Conservation (phyloP, 1,140 invertebrate species). For the Octopus bimaculoides region DNA sequence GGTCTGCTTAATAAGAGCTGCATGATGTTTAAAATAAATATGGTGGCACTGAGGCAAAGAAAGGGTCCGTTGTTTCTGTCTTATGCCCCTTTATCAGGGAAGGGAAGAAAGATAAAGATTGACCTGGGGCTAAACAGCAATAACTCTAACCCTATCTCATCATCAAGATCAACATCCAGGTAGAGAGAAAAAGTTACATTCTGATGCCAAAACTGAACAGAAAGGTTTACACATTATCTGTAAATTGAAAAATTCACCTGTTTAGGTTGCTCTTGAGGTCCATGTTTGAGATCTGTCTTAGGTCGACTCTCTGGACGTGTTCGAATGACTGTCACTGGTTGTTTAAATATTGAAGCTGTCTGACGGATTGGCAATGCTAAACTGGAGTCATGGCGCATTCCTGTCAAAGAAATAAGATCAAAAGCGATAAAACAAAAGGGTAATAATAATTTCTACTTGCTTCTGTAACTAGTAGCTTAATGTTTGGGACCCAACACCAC, state of each 20-base stretch:
- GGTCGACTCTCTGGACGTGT: slow-evolving; percentile 67
- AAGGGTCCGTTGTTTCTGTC: too few relatives aligned
- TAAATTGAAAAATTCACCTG: slow-evolving; percentile 63
- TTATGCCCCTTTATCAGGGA: too few relatives aligned
- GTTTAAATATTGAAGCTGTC: slow-evolving; percentile 98
- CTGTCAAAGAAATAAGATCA: slow-evolving; percentile 23
- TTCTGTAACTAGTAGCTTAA: too few relatives aligned
- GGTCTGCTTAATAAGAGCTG: too few relatives aligned
- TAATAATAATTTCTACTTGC: too few relatives aligned
- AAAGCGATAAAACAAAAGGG: background rate
- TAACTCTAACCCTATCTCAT: background rate
- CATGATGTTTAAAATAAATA: too few relatives aligned
- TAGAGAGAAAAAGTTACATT: background rate
- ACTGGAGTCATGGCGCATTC: slow-evolving; percentile 76
- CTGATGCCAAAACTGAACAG: background rate
- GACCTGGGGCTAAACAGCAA: background rate
- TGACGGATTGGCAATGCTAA: slow-evolving; percentile 93
- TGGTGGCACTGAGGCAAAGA: too few relatives aligned
- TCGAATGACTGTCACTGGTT: slow-evolving; percentile 92
- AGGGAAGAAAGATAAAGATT: background rate
- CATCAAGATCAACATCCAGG: background rate
- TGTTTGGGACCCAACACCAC: too few relatives aligned
- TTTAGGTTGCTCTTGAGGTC: slow-evolving; percentile 87
- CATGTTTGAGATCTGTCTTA: slow-evolving; percentile 85
- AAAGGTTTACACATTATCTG: background rate